Conservation (phyloP, 2,797 vertebrate species). For the Momotus momota region DNA sequence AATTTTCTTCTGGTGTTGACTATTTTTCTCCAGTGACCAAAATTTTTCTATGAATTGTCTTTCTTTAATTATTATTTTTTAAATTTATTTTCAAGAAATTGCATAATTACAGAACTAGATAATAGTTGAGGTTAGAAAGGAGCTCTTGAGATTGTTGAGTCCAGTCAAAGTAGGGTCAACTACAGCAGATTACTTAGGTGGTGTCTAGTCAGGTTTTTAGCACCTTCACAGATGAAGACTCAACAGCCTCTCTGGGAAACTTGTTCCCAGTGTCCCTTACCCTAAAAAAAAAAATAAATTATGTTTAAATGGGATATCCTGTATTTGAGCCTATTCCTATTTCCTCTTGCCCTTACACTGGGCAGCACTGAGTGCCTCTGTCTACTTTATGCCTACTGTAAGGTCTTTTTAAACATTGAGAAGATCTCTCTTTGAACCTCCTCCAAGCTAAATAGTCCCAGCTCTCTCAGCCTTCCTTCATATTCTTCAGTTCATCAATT, state of each 20-base stretch:
- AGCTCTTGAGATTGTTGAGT: not conserved
- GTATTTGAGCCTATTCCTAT: not conserved
- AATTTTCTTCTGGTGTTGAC: not conserved
- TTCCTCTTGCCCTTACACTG: not conserved
- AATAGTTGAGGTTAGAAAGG: not conserved
- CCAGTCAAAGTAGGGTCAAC: not conserved
- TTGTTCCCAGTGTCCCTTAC: not conserved
- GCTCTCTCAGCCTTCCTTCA: not conserved
- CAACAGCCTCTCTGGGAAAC: not conserved
- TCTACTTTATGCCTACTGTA: rapidly evolving
- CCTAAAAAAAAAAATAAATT: not conserved
- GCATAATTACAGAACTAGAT: not conserved
- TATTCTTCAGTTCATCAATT: not conserved
- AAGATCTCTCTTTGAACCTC: not conserved
- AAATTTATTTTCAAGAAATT: not conserved
- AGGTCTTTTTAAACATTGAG: not conserved
- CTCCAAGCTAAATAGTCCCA: not conserved
- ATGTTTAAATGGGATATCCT: not conserved
- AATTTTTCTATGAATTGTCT: not conserved
- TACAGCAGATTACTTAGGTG: not conserved
- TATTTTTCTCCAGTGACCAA: not conserved
- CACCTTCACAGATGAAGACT: not conserved
- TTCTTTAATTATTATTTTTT: not conserved
- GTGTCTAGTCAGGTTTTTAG: not conserved
- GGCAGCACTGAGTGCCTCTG: not conserved